phyloP scores from a whole-genome alignment of 2,113 vertebrate genomes.

The Manacus vitellinus region DNA sequence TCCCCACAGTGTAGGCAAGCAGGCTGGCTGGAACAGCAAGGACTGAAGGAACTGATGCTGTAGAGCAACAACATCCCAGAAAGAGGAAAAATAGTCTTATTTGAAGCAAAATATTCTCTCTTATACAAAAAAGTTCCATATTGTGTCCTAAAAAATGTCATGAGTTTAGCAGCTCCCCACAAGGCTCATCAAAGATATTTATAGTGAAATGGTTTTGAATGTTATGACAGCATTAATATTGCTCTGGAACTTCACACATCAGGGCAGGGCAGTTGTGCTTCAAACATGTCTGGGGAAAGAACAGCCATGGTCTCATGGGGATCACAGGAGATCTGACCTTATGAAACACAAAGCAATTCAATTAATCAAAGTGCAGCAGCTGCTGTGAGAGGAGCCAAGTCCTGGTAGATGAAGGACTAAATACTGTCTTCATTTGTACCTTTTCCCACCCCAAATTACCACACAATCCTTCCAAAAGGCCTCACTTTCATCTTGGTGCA shows the following conservation, averaged over 20 bases:
- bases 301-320: neutral
- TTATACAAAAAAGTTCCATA: neutral
- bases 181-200: neutral
- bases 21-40: neutral
- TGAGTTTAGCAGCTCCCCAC: neutral
- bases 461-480: neutral
- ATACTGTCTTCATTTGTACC: neutral
- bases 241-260: neutral
- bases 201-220: neutral
- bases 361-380: neutral
- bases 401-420: neutral
- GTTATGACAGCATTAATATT: neutral
- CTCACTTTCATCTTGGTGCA: neutral
- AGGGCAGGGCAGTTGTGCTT: neutral
- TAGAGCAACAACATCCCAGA: neutral
- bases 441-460: neutral
- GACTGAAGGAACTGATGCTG: neutral
- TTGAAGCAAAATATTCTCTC: neutral
- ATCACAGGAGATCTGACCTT: neutral
- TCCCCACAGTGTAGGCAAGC: neutral
- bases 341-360: neutral
- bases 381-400: neutral
- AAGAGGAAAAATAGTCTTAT: neutral
- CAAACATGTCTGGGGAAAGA: neutral
- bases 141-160: neutral